Base-by-base conservation (phyloP, 2,113 vertebrate species). In the Hippocampus comes region DNA sequence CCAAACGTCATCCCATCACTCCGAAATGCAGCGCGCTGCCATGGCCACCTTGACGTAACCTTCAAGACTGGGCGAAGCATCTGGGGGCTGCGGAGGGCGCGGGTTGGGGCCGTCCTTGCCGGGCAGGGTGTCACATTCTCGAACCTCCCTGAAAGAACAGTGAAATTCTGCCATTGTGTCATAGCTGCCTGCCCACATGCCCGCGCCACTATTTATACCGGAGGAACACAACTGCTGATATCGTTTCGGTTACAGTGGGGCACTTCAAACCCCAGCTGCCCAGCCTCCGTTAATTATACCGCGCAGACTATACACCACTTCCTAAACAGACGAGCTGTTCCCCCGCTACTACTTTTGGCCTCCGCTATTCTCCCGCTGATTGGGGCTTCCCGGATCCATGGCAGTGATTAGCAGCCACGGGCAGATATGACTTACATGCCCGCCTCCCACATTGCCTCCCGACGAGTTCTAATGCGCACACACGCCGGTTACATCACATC, bases 161-260 rank as follows among this genome's bases (percentile, higher is more conserved):
- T 0, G 63, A 78, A 82, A 83, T 82, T 84, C 78, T 87, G 86
- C 81, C 82, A 84, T 89, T 86, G 87, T 90, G 87, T 89, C 82
- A 86, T 83, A 72, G 87, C 78, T 72, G 87, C 79, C 82, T 73
- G 70, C 74, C 38, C 65, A 77, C 86, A 86, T 86, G 83, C 84
- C 83, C 86, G 12, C 60, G 17, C 46, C 75, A 83, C 87, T 90
- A 91, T 91, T 91, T 90, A 88, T 91, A 91, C 81, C 84, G 63
- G 82, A 84, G 68, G 71, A 80, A 63, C 90, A 86, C 90, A 91
- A 89, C 88, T 91, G 90, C 85, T 87, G 69, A 82, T 87, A 82
- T 88, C 86, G 90, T 84, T 90, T 88, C 88, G 87, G 85, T 89
- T 87, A 91, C 87, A 89, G 87, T 79, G 77, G 73, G 72, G 53